phyloP scores from a whole-genome alignment of 2,113 vertebrate species.

The Eubucco bourcierii region DNA sequence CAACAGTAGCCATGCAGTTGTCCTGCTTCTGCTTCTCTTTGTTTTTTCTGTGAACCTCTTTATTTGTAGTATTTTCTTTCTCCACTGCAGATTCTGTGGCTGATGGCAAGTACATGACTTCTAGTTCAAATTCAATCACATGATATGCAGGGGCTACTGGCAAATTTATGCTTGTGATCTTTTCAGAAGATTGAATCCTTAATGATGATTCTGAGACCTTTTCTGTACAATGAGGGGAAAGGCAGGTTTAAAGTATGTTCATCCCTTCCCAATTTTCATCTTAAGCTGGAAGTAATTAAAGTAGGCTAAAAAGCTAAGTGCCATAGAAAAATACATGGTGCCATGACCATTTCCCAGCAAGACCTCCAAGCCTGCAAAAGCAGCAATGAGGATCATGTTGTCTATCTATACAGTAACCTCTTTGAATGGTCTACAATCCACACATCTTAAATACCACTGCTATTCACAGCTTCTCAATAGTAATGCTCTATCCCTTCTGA shows the following conservation, averaged over 20 bases:
- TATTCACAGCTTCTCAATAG: neutral
- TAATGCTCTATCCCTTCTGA: neutral
- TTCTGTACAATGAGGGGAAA: conserved; percentile 69
- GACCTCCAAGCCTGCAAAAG: neutral
- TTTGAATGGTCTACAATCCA: neutral
- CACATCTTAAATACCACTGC: neutral
- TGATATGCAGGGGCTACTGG: conserved; percentile 90
- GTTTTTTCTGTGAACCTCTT: conserved; percentile 78
- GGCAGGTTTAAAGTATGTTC: neutral
- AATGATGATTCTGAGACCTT: conserved; percentile 77
- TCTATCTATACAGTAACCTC: neutral
- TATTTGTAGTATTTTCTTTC: conserved; percentile 76
- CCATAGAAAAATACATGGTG: neutral
- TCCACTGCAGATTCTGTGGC: conserved; percentile 64
- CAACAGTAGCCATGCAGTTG: conserved; percentile 84
- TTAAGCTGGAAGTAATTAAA: neutral
- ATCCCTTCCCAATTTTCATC: neutral
- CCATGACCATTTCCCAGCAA: neutral
- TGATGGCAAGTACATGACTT: conserved; percentile 90
- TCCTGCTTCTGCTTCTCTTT: conserved; percentile 80
- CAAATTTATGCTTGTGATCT: conserved; percentile 91
- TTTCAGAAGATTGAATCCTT: conserved; percentile 90
- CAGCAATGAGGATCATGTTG: neutral
- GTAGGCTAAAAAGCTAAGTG: neutral
- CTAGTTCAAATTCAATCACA: conserved; percentile 90